Conservation (phyloP, 2,113 vertebrate genomes). For the Nerophis ophidion region DNA sequence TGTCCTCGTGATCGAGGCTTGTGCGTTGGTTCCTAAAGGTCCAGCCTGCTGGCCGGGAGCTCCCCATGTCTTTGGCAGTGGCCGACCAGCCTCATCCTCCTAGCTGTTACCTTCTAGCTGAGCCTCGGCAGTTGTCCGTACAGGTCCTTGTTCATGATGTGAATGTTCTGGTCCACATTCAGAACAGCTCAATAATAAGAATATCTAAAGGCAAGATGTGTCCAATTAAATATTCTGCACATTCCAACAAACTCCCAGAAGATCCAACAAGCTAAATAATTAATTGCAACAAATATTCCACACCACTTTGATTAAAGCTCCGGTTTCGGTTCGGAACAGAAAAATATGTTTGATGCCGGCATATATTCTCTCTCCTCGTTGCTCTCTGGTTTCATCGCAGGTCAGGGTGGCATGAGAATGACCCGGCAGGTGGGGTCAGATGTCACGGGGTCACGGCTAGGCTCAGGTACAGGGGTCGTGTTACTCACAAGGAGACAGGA, state of each 20-base stretch:
- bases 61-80: too few species aligned
- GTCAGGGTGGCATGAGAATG: slow-evolving; percentile 76
- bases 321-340: background rate
- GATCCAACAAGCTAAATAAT: background rate
- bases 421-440: slow-evolving; percentile 74
- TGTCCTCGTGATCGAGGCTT: too few species aligned
- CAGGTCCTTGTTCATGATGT: too few species aligned
- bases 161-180: too few species aligned
- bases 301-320: slow-evolving; percentile 6
- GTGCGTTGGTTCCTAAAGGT: too few species aligned
- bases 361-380: slow-evolving; percentile 38
- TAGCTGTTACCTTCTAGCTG: too few species aligned
- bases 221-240: background rate
- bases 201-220: background rate
- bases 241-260: too few species aligned
- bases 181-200: too few species aligned
- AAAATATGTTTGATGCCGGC: slow-evolving; percentile 32
- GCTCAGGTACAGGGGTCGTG: slow-evolving; percentile 68
- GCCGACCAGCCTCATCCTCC: too few species aligned
- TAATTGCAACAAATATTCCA: background rate
- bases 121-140: too few species aligned
- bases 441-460: slow-evolving; percentile 62
- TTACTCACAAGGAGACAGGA: slow-evolving; percentile 70
- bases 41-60: too few species aligned
- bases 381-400: slow-evolving; percentile 70